Base-by-base conservation (phyloP, 1,140 invertebrate species). In the Macrobrachium nipponense region DNA sequence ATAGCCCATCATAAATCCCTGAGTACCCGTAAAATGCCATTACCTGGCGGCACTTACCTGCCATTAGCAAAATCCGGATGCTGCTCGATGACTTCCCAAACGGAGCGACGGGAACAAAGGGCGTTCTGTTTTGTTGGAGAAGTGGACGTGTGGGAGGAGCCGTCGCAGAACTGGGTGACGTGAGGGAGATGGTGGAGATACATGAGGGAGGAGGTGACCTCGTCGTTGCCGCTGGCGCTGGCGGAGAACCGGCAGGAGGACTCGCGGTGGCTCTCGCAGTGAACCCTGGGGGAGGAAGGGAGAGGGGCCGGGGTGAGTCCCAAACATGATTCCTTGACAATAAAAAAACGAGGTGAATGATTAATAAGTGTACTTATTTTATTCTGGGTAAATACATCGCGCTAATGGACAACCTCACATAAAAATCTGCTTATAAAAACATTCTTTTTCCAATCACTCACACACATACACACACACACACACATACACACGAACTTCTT, bases 161-260 rank as follows among this genome's bases (percentile, higher is more conserved):
- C 80, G 62, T 90, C 89, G 60, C 89, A 90, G 78, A 90, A 90
- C 60, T 89, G 78, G 58, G 79, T 88, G 59, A 89, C 89, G 68
- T 89, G 76, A 15, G 88, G 89, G 36, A 91, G 83, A 75, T 90
- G 88, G 36, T 90, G 90, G 17, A 92, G 91, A 89, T 93, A 93
- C 92, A 94, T 93, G 68, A 94, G 91, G 0, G 93, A 94, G 20
- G 92, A 92, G 66, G 91, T 91, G 11, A 89, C 87, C 14, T 72
- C 86, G 18, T 87, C 86, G 78, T 90, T 90, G 18, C 85, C 82
- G 78, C 59, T 80, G 2, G 68, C 51, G 59, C 86, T 84, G 17
- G 88, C 68, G 20, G 82, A 73, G 78, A 89, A 89, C 61, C 78
- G 76, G 36, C 88, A 89, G 11, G 80, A 43, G 2, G 76, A 20